Base-by-base conservation (phyloP, 2,113 vertebrate genomes). In the Prunella himalayana region DNA sequence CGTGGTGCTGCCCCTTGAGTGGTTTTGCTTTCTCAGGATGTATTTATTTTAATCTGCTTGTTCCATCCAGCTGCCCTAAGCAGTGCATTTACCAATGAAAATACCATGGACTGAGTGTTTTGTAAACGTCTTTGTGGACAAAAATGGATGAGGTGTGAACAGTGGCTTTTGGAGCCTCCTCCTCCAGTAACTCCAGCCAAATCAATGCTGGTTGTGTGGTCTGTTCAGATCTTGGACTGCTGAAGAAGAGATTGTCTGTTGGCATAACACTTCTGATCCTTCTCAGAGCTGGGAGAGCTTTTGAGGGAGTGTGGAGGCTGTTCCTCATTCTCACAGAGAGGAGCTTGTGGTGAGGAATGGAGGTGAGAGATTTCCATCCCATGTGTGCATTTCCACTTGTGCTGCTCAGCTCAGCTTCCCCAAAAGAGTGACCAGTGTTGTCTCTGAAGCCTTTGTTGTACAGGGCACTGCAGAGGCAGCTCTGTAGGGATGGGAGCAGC, bases 1-100 rank as follows among this genome's bases (percentile, higher is more conserved):
- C 0, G 0, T 59, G 50, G 7, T 39, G 45, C 31, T 56, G 28
- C 13, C 45, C 12, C 24, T 3, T 19, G 15, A 70, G 15, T 57
- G 24, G 6, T 84, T 81, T 84, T 64, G 60, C 17, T 63, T 82
- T 82, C 71, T 37, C 2, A 1, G 30, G 4, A 25, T 54, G 3
- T 41, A 3, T 71, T 27, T 61, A n/a, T 65, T 50, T 19, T 16
- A 33, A 44, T 69, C 18, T 37, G 7, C n/a, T 59, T 35, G 33
- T 75, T 88, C 69, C 19, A 30, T 72, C 24, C 44, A 37, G 44
- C 12, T 92, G 71, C 59, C 33, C 27, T 39, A 15, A 59, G 28
- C 11, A 7, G 13, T 51, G 25, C 72, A 41, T 83, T 57, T 45
- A 45, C n/a, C 25, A 16, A 5, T 30, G 39, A 44, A 54, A 54